Evolutionary conservation across 2,113 vertebrate species (phyloP).

Genomic region (rat (Rattus norvegicus)): DNA sequence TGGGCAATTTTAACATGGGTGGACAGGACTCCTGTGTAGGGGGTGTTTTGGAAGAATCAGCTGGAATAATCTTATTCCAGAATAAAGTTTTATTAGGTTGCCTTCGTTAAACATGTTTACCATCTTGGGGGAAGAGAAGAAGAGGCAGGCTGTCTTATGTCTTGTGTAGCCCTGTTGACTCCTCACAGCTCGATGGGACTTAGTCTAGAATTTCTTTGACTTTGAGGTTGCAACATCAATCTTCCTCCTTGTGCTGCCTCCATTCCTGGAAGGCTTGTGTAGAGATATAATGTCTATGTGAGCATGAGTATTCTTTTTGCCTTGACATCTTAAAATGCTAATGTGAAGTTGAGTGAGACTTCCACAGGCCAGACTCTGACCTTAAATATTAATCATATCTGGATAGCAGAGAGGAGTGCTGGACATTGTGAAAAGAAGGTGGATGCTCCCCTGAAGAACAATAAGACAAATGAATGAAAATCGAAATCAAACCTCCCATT

Average conservation of each 20-base stretch:
- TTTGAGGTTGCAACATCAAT: slow-evolving; percentile 66
- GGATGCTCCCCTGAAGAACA: not conserved
- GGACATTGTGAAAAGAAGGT: not conserved
- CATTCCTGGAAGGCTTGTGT: slow-evolving; percentile 39
- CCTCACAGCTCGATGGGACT: not conserved
- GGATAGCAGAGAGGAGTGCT: not conserved
- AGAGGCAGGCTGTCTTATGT: slow-evolving; percentile 1
- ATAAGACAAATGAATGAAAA: slow-evolving; percentile 29
- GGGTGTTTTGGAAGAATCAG: not conserved
- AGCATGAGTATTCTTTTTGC: slow-evolving; percentile 70
- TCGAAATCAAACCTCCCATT: slow-evolving; percentile 37
- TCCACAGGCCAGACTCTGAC: slow-evolving; percentile 58
- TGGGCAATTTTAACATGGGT: slow-evolving; percentile 9
- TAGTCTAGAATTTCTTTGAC: slow-evolving; percentile 68
- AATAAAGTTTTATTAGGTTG: not conserved
- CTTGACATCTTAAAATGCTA: slow-evolving; percentile 72
- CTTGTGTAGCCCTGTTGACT: slow-evolving; percentile 6
- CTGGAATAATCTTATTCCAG: slow-evolving; percentile 9
- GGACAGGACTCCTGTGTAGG: not conserved
- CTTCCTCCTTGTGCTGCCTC: not conserved
- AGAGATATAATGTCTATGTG: slow-evolving; percentile 45
- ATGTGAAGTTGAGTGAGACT: slow-evolving; percentile 64
- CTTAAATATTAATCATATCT: slow-evolving; percentile 68
- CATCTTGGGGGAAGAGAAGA: slow-evolving; percentile 4
- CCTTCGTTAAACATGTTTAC: not conserved